Base-by-base conservation (phyloP, 2,797 vertebrate species). In the Chlorospingus flavigularis region DNA sequence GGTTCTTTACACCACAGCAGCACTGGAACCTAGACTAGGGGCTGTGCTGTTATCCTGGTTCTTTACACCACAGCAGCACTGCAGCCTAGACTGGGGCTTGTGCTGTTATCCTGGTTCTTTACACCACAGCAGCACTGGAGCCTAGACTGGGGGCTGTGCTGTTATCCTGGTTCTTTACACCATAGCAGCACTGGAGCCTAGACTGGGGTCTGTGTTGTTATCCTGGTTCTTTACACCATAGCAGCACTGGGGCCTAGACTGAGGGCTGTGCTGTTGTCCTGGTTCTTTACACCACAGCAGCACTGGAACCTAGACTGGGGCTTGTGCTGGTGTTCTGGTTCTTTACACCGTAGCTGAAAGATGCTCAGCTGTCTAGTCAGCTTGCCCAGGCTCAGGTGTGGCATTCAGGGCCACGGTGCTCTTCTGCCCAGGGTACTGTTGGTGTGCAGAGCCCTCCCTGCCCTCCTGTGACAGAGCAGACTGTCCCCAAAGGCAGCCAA, bases 211-310 rank as follows among this genome's bases (percentile, higher is more conserved):
- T 20, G 18, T 43, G 42, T 18, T 43, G 5, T 10, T 43, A 20
- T 19, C 42, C 42, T 42, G 42, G 42, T 19, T 43, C 18, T 43
- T 43, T 43, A 43, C 42, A 42, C 15, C 39, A 40, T 3, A 39
- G 39, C 39, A 39, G 39, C 39, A 39, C 39, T 39, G 13, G 11
- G 14, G 39, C 39, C 39, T 14, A 39, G n/a, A 6, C 17, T 6
- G 13, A 11, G 17, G 13, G 24, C 11, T 3, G 24, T 17, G 17
- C 43, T 17, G 3, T 4, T 25, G 0, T 13, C 48, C n/a, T 11
- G 2, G 23, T 7, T 50, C 63, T 50, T 35, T 7, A 25, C 40
- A 11, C 11, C 1, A 0, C 0, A 11, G 25, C 2, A 3, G 5
- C 39, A 5, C 55, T 9, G 33, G 14, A 55, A 45, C 45, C 42